phyloP scores from a whole-genome alignment of 2,888 invertebrate species.

The Acanthopleura granulata region DNA sequence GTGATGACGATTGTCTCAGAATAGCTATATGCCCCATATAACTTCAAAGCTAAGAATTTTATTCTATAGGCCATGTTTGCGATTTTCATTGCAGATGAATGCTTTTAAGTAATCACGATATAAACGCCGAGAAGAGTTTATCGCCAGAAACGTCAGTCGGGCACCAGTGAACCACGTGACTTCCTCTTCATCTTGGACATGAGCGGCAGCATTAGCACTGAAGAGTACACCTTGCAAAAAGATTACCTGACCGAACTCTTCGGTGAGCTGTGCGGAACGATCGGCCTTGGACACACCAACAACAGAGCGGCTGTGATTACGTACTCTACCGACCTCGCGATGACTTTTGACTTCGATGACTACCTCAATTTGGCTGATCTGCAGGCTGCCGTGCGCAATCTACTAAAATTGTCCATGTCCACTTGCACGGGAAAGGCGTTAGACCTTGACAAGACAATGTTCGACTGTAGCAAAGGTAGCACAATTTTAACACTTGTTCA shows the following conservation, averaged over 20 bases:
- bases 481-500: too few relatives aligned
- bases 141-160: too few relatives aligned
- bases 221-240: neutral
- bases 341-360: neutral
- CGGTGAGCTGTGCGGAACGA: neutral
- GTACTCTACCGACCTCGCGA: neutral
- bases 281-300: neutral
- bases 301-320: neutral
- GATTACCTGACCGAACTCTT: neutral
- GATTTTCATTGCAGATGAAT: neutral
- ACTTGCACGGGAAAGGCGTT: neutral
- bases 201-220: neutral
- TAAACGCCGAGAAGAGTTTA: neutral
- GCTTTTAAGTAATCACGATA: neutral
- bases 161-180: neutral
- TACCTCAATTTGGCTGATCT: neutral
- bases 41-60: conserved; percentile 2
- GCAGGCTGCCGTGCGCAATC: neutral
- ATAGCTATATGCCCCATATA: too few relatives aligned
- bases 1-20: neutral
- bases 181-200: neutral
- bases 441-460: too few relatives aligned
- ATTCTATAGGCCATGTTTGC: neutral
- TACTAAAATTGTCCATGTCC: neutral
- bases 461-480: too few relatives aligned